Evolutionary conservation across 2,888 invertebrate species (phyloP).

Genomic region (Choreutis nemorana): DNA sequence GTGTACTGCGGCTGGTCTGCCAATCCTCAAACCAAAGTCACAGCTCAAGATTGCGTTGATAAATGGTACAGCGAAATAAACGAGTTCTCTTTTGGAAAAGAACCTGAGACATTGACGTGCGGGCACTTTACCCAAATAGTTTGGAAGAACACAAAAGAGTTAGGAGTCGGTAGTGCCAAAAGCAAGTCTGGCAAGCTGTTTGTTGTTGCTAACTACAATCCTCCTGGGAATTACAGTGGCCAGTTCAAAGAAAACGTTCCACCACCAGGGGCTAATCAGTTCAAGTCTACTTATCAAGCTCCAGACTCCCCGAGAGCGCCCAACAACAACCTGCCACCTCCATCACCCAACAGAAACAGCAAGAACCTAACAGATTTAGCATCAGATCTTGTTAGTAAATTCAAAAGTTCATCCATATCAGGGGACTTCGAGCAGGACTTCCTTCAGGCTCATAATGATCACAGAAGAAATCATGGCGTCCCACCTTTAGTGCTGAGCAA

Average conservation of each 20-base stretch:
- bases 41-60: slow-evolving; percentile 73
- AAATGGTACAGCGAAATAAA: slow-evolving; percentile 82
- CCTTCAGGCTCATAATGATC: slow-evolving; percentile 78
- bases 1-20: slow-evolving; percentile 75
- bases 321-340: slow-evolving; percentile 33
- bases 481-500: slow-evolving; percentile 71
- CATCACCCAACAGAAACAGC: slow-evolving; percentile 32
- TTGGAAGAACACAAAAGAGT: slow-evolving; percentile 78
- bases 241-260: slow-evolving; percentile 74
- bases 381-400: slow-evolving; percentile 39
- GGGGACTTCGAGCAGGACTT: slow-evolving; percentile 73
- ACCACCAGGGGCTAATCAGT: slow-evolving; percentile 58
- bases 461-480: slow-evolving; percentile 73
- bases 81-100: slow-evolving; percentile 71
- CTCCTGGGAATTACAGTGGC: slow-evolving; percentile 81
- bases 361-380: slow-evolving; percentile 38
- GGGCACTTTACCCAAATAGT: slow-evolving; percentile 81
- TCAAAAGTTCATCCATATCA: slow-evolving; percentile 37
- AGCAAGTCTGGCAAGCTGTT: slow-evolving; percentile 80
- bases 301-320: slow-evolving; percentile 22
- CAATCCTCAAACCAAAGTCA: slow-evolving; percentile 70
- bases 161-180: slow-evolving; percentile 80
- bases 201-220: slow-evolving; percentile 86
- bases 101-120: slow-evolving; percentile 70
- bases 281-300: slow-evolving; percentile 21